Percentiles rank a stretch among this genome's conserved stretches.
phyloP scores from a whole-genome alignment of 2,888 invertebrate species.

The Troides oblongomaculatus region DNA sequence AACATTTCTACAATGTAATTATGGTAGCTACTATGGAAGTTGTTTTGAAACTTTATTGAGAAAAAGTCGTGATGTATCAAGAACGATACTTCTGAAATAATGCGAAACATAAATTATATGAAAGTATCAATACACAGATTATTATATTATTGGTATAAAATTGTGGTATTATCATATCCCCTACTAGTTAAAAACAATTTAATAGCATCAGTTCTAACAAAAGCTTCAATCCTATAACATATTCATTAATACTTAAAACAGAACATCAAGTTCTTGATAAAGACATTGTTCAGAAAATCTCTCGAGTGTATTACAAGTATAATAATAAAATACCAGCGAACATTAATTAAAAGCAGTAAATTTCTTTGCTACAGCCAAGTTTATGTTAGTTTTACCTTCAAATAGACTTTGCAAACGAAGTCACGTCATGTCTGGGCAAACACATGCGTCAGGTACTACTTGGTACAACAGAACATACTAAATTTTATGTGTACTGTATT shows the following conservation, averaged over 20 bases:
- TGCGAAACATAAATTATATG: too few relatives aligned
- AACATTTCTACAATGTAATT: too few relatives aligned
- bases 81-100: too few relatives aligned
- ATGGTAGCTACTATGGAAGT: too few relatives aligned
- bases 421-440: constrained; percentile 66
- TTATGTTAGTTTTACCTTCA: constrained; percentile 73
- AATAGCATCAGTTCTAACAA: too few relatives aligned
- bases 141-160: too few relatives aligned
- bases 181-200: too few relatives aligned
- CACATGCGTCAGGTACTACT: constrained; percentile 46
- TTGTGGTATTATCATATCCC: too few relatives aligned
- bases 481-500: constrained; percentile 2
- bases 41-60: too few relatives aligned
- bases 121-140: too few relatives aligned
- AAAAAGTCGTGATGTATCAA: too few relatives aligned
- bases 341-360: constrained; percentile 13
- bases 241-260: neutral
- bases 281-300: neutral
- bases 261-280: neutral
- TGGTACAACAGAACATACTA: constrained; percentile 10
- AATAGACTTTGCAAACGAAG: constrained; percentile 67
- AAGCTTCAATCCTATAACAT: too few relatives aligned
- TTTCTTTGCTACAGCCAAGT: constrained; percentile 50
- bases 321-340: neutral
- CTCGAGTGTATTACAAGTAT: neutral